Percentiles rank a stretch among this genome's conserved stretches.
Conservation (phyloP, 2,113 vertebrate genomes). For the Holacanthus passer region DNA sequence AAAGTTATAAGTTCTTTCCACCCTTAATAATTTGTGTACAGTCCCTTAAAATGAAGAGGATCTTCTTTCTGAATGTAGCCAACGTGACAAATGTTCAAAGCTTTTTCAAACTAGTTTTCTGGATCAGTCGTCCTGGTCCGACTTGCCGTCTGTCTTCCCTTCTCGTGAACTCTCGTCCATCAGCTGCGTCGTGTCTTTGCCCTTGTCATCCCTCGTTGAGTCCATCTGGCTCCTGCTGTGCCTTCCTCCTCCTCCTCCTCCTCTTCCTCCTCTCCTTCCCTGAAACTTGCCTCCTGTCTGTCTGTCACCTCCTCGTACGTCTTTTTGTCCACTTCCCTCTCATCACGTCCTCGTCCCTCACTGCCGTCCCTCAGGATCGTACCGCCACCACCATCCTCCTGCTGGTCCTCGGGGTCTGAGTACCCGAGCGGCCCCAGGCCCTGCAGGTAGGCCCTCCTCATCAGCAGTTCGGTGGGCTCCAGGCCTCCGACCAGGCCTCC, state of each 20-base stretch:
- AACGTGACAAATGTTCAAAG: constrained; percentile 81
- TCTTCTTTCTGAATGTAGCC: not conserved
- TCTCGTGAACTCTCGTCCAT: constrained; percentile 94
- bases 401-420: constrained; percentile 92
- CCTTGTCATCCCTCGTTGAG: constrained; percentile 88
- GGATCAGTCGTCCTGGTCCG: constrained; percentile 88
- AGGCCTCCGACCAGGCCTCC: constrained; percentile 87
- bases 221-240: constrained; percentile 91
- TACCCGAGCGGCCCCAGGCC: constrained; percentile 92
- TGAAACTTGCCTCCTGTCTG: constrained; percentile 89
- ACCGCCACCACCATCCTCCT: constrained; percentile 72
- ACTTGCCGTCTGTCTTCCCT: constrained; percentile 93
- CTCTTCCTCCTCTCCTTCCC: constrained; percentile 77
- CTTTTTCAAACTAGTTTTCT: constrained; percentile 85
- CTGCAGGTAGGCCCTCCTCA: constrained; percentile 93
- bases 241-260: constrained; percentile 90
- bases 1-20: too few relatives aligned
- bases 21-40: not conserved
- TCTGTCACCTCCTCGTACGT: constrained; percentile 88
- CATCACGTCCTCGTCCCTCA: constrained; percentile 86
- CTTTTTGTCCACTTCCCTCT: constrained; percentile 88
- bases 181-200: constrained; percentile 84
- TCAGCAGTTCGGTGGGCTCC: constrained; percentile 93
- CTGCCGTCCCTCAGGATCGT: constrained; percentile 89
- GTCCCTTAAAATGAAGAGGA: constrained; percentile 3